phyloP scores from a whole-genome alignment of 2,888 invertebrate species.

The Melikaiella ostensackeni region DNA sequence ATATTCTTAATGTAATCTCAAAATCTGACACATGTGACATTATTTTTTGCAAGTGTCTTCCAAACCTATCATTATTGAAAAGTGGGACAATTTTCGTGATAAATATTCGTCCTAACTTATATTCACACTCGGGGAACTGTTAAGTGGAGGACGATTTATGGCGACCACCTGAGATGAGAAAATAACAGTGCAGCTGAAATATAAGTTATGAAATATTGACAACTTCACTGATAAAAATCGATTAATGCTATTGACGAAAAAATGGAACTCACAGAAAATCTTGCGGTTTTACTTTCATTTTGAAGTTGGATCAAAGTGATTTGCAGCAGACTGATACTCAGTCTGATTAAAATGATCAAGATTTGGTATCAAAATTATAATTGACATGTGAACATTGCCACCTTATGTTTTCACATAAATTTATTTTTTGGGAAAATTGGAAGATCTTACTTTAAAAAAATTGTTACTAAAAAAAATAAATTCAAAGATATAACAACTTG shows the following conservation, averaged over 20 bases:
- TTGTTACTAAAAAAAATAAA: too few relatives aligned
- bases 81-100: slow-evolving; percentile 33
- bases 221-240: slow-evolving; percentile 20
- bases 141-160: slow-evolving; percentile 19
- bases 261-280: too few relatives aligned
- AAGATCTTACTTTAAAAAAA: too few relatives aligned
- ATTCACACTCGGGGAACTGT: slow-evolving; percentile 27
- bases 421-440: too few relatives aligned
- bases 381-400: too few relatives aligned
- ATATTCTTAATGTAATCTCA: slow-evolving; percentile 13
- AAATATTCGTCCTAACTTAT: slow-evolving; percentile 31
- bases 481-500: too few relatives aligned
- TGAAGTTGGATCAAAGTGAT: too few relatives aligned
- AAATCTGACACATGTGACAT: slow-evolving; percentile 24
- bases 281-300: too few relatives aligned
- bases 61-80: slow-evolving; percentile 15
- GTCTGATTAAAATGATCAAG: too few relatives aligned
- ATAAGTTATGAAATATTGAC: slow-evolving; percentile 24
- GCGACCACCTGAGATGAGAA: slow-evolving; percentile 36
- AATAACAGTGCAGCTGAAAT: slow-evolving; percentile 32
- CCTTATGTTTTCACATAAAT: too few relatives aligned
- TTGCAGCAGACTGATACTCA: too few relatives aligned
- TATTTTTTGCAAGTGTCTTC: neutral
- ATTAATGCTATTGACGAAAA: neutral
- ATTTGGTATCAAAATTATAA: too few relatives aligned